phyloP scores from a whole-genome alignment of 2,113 vertebrate genomes.

The Rostratula benghalensis region DNA sequence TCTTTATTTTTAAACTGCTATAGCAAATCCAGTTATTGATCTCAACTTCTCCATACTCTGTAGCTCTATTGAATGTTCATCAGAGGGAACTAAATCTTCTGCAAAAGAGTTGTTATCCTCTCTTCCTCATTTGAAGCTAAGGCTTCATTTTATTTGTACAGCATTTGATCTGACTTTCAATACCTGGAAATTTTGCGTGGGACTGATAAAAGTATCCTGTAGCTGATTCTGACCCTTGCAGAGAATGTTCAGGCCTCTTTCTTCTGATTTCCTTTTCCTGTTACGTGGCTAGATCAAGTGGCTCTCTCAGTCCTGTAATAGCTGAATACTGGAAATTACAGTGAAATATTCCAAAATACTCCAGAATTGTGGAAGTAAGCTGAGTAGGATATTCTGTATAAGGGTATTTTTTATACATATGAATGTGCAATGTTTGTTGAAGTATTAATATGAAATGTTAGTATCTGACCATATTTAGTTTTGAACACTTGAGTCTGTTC shows the following conservation, averaged over 20 bases:
- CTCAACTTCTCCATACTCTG: not conserved
- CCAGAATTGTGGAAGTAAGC: not conserved
- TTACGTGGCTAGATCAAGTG: not conserved
- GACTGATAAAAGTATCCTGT: not conserved
- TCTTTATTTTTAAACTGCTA: not conserved
- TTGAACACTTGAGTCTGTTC: not conserved
- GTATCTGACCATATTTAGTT: not conserved
- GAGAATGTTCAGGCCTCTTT: not conserved
- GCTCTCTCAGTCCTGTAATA: not conserved
- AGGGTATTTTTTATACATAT: not conserved
- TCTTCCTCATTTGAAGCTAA: not conserved
- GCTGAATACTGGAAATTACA: not conserved
- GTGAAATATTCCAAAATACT: not conserved
- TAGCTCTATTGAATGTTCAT: not conserved
- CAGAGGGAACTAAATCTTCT: constrained; percentile 7
- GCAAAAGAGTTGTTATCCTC: not conserved
- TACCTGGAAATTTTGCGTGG: not conserved
- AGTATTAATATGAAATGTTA: not conserved
- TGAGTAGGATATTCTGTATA: not conserved
- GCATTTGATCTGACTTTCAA: not conserved
- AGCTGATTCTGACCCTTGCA: not conserved
- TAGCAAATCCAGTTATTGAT: constrained; percentile 32
- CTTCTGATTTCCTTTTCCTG: not conserved
- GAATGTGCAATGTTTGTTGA: not conserved
- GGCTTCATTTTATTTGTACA: not conserved